Conservation (phyloP, 1,140 invertebrate species). For the Drosophila sp. region DNA sequence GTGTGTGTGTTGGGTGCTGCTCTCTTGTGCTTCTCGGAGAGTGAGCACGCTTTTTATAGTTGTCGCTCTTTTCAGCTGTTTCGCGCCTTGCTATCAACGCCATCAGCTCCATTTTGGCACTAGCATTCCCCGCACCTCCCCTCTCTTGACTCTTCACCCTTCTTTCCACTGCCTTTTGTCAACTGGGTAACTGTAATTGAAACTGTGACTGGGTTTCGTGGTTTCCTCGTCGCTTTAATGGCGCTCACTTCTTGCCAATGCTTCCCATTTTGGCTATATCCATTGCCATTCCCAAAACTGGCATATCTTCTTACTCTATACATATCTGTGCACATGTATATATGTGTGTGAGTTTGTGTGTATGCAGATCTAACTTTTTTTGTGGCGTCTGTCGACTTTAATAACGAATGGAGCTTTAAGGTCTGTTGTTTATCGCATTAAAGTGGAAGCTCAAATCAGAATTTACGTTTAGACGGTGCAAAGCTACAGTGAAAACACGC, state of each 20-base stretch:
- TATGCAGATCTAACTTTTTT: constrained; percentile 7
- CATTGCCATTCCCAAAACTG: constrained; percentile 17
- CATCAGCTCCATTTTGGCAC: constrained; percentile 63
- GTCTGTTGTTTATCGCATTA: background rate
- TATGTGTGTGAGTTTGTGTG: background rate
- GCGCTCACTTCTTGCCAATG: constrained; percentile 37
- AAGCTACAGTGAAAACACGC: background rate
- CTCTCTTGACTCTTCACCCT: background rate
- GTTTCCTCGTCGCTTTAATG: constrained; percentile 60
- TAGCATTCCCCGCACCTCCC: background rate
- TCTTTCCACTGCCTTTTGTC: constrained; percentile 28
- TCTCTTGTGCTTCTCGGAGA: constrained; percentile 29
- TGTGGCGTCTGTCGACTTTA: constrained; percentile 18
- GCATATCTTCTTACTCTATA: constrained; percentile 15
- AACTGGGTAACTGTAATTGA: constrained; percentile 68
- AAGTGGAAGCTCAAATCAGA: background rate
- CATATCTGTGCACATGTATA: background rate
- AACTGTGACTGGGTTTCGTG: constrained; percentile 64
- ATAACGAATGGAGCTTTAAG: background rate
- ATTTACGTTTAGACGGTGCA: background rate
- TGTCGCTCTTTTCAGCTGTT: constrained; percentile 65
- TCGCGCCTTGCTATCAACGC: constrained; percentile 43
- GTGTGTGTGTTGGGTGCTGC: constrained; percentile 30
- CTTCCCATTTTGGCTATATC: constrained; percentile 21
- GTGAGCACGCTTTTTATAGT: constrained; percentile 47